Evolutionary conservation across 2,113 vertebrate species (phyloP).

Genomic region (Spea bombifrons): DNA sequence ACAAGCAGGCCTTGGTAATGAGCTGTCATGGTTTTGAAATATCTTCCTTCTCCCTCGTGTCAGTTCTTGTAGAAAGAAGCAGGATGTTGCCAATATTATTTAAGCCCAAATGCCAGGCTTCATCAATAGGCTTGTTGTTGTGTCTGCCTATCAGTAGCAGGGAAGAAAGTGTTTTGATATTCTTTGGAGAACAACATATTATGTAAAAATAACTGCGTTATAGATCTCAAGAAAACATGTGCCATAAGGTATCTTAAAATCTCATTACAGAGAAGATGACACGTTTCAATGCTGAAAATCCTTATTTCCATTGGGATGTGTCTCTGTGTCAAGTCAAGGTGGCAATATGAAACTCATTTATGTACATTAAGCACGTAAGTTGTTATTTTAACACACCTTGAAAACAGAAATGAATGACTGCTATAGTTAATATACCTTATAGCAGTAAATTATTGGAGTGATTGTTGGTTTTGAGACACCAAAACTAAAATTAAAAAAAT

Average conservation of each 20-base stretch:
- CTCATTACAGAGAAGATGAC: background rate
- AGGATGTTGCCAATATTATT: background rate
- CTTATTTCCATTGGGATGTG: background rate
- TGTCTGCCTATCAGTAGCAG: background rate
- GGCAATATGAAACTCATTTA: background rate
- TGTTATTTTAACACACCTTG: too few species aligned
- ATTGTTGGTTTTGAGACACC: too few species aligned
- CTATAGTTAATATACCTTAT: too few species aligned
- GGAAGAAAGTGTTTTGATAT: background rate
- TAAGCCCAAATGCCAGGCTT: background rate
- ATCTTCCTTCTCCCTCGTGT: background rate
- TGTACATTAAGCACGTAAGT: background rate
- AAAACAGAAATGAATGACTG: too few species aligned
- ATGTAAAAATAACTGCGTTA: background rate
- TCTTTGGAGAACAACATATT: background rate
- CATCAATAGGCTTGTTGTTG: background rate
- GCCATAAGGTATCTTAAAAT: background rate
- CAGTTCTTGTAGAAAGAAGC: background rate
- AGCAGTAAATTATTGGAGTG: too few species aligned
- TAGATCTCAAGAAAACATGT: background rate
- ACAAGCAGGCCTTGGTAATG: background rate
- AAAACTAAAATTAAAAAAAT: too few species aligned
- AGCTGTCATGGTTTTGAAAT: conserved; percentile 5
- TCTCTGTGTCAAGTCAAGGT: background rate
- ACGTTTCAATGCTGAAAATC: background rate